Evolutionary conservation across 2,888 invertebrate genomes (phyloP), one percentile per base, ranked within the genome.

Genomic region (Melinaea menophilus): DNA sequence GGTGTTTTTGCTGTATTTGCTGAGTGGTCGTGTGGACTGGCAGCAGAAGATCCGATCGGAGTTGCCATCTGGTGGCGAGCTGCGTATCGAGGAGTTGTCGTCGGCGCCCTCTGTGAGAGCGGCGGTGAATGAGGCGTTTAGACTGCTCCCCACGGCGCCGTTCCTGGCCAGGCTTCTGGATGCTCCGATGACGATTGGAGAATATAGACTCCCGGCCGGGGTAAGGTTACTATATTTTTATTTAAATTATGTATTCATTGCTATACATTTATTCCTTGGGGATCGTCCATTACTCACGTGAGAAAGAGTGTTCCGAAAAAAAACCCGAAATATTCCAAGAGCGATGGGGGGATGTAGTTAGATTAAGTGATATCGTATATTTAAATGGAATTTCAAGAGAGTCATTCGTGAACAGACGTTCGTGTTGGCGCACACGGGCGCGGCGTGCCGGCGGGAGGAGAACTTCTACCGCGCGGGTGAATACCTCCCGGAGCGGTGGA

Each of bases 401-500:
- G 7, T 1, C 9, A 7, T 11, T 3, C 5, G 9, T 9, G 7
- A 22, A 0, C 79, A 95, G 93, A 95, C 95, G 2, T 94, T 96
- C 22, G 93, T 97, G 34, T 83, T 97, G 35, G 94, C 95, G 59
- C 97, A 97, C 77, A 96, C 95, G 3, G 95, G 95, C 82, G 92
- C 95, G n/a, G 96, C 97, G 1, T 95, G 96, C 71, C 90, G 94
- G 63, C 92, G 94, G 65, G 94, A 95, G 58, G 90, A 90, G 70
- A 96, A 97, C 83, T 97, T 97, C 81, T 91, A 92, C 75, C 86
- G 94, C 54, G 94, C 97, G 4, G 83, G 86, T 22, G 91, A 93
- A 70, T 97, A 94, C 78, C 79, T 92, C 5, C 97, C 97, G 0
- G 96, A 96, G 77, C 91, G 97, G 51, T 97, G 97, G 97, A 75